Evolutionary conservation across 2,888 invertebrate genomes (phyloP).

Genomic region (Troides oblongomaculatus): DNA sequence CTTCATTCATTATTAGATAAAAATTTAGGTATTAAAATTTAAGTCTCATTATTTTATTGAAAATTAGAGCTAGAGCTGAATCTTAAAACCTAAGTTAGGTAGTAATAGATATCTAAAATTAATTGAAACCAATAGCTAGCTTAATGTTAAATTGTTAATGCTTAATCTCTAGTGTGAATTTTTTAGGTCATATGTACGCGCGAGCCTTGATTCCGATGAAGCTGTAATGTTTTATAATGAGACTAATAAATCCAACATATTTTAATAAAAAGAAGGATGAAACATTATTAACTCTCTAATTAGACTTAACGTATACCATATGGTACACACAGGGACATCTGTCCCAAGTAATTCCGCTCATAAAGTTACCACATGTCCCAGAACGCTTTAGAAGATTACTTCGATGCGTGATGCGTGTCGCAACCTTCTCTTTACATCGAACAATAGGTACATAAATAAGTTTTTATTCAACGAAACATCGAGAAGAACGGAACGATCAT

Average conservation of each 20-base stretch:
- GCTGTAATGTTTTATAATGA: no score
- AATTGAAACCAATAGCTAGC: neutral
- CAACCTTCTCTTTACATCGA: conserved; percentile 7
- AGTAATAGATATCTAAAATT: neutral
- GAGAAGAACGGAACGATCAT: neutral
- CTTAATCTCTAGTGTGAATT: no score
- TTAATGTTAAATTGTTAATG: no score
- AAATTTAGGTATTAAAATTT: no score
- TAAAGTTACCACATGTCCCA: conserved; percentile 37
- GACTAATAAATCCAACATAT: no score
- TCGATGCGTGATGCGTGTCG: conserved; percentile 43
- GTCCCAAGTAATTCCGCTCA: conserved; percentile 30
- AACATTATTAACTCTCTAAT: conserved; percentile 5
- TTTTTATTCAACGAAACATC: neutral
- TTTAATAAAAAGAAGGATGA: no score
- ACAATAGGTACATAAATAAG: neutral
- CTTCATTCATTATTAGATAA: no score
- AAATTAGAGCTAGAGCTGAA: neutral
- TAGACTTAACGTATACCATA: conserved; percentile 34
- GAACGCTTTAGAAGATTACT: conserved; percentile 50
- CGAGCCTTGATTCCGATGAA: no score
- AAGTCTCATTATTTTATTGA: no score
- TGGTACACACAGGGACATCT: conserved; percentile 19
- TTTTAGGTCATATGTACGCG: no score
- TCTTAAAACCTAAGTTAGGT: neutral